These are phyloP conservation scores for Lysiphlebus fabarum DNA, from an alignment of 1,140 invertebrate species.

Conservation along the genomic window DNA sequence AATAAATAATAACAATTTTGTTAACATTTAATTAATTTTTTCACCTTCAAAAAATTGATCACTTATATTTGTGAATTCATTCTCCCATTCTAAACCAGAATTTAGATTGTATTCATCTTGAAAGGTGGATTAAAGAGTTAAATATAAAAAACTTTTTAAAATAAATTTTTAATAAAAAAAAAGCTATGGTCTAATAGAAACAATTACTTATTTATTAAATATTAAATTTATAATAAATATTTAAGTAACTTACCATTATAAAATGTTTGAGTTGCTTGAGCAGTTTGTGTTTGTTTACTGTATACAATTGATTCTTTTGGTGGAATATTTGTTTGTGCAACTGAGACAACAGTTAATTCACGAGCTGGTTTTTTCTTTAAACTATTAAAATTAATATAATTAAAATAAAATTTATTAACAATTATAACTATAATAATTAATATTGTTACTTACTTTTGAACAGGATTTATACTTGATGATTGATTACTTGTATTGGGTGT, in stretches of 20 bases:
- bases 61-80: conserved; percentile 99
- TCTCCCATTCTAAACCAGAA: conserved; percentile 99
- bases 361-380: conserved; percentile 62
- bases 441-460: conserved; percentile 55
- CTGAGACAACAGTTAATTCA: conserved; percentile 76
- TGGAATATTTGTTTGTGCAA: conserved; percentile 91
- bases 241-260: conserved; percentile 86
- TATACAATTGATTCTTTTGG: conserved; percentile 91
- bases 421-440: too few relatives aligned
- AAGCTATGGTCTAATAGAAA: too few relatives aligned
- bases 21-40: too few relatives aligned
- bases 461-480: conserved; percentile 61
- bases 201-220: too few relatives aligned
- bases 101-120: conserved; percentile 98
- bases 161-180: too few relatives aligned
- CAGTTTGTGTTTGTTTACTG: conserved; percentile 93
- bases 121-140: too few relatives aligned
- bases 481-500: conserved; percentile 79
- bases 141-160: too few relatives aligned
- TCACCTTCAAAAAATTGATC: conserved; percentile 51
- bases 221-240: too few relatives aligned
- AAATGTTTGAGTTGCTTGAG: conserved; percentile 57
- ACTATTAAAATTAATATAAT: too few relatives aligned
- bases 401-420: too few relatives aligned
- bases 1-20: too few relatives aligned